These are phyloP conservation scores for Forbesichthys papilliferus DNA, from an alignment of 2,113 vertebrate species.

Conservation along the genomic window DNA sequence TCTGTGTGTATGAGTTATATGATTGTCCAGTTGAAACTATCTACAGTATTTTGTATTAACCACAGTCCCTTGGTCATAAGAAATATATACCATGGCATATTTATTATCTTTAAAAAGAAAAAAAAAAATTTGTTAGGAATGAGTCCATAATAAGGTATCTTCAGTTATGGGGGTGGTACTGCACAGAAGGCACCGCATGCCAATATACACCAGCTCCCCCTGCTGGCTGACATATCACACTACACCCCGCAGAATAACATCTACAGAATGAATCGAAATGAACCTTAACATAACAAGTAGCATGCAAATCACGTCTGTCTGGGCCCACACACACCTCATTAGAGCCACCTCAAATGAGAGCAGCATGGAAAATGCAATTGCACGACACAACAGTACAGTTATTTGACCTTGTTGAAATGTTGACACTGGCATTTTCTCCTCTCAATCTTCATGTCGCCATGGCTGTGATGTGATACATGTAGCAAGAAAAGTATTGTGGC, in stretches of 20 bases:
- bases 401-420: too few species aligned
- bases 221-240: conserved; percentile 46
- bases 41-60: conserved; percentile 33
- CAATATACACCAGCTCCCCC: conserved; percentile 48
- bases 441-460: too few species aligned
- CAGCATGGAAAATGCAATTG: too few species aligned
- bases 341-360: too few species aligned
- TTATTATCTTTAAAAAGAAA: not conserved
- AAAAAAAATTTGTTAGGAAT: conserved; percentile 30
- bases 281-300: too few species aligned
- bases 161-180: too few species aligned
- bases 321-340: too few species aligned
- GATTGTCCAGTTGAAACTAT: conserved; percentile 32
- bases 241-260: conserved; percentile 51
- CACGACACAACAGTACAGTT: too few species aligned
- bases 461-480: conserved; percentile 27
- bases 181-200: conserved; percentile 55
- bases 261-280: too few species aligned
- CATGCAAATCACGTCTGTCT: too few species aligned
- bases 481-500: conserved; percentile 54
- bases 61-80: not conserved
- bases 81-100: conserved; percentile 14
- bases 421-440: too few species aligned
- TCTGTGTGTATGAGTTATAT: conserved; percentile 48
- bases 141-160: conserved; percentile 1